phyloP scores from a whole-genome alignment of 2,888 invertebrate species.

The Melinaea marsaeus region DNA sequence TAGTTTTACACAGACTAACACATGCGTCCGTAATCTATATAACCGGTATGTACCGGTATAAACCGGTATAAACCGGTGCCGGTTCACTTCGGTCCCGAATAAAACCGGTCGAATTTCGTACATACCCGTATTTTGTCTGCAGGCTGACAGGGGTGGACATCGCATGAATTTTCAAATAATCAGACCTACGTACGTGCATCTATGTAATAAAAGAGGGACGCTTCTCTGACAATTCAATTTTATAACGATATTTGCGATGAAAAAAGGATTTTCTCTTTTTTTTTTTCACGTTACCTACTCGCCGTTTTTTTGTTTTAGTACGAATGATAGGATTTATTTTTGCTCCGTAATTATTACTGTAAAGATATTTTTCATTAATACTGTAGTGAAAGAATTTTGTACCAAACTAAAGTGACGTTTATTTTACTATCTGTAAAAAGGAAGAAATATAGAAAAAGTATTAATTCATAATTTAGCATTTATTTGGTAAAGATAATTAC shows the following conservation, averaged over 20 bases:
- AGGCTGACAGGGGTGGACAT: constrained; percentile 56
- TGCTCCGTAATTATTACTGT: constrained; percentile 1
- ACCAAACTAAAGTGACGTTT: not conserved
- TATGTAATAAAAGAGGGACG: constrained; percentile 36
- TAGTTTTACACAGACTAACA: constrained; percentile 15
- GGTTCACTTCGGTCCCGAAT: constrained; percentile 44
- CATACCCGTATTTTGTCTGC: constrained; percentile 56
- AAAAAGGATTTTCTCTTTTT: constrained; percentile 22
- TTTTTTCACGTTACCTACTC: constrained; percentile 17
- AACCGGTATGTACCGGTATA: constrained; percentile 22
- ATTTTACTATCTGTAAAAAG: not conserved
- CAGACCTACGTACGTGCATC: constrained; percentile 46
- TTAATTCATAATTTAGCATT: too few relatives aligned
- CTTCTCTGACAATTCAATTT: constrained; percentile 34
- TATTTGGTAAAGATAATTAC: too few relatives aligned
- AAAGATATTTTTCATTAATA: not conserved
- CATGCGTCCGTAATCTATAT: constrained; percentile 17
- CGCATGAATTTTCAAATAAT: constrained; percentile 68
- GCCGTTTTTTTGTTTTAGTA: constrained; percentile 6
- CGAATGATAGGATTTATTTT: not conserved
- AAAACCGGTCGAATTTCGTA: constrained; percentile 54
- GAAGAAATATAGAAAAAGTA: too few relatives aligned
- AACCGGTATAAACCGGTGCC: constrained; percentile 28
- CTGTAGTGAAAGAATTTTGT: not conserved
- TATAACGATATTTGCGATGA: constrained; percentile 31